Conservation (phyloP, 2,888 invertebrate genomes). For the Ceraclea dissimilis region DNA sequence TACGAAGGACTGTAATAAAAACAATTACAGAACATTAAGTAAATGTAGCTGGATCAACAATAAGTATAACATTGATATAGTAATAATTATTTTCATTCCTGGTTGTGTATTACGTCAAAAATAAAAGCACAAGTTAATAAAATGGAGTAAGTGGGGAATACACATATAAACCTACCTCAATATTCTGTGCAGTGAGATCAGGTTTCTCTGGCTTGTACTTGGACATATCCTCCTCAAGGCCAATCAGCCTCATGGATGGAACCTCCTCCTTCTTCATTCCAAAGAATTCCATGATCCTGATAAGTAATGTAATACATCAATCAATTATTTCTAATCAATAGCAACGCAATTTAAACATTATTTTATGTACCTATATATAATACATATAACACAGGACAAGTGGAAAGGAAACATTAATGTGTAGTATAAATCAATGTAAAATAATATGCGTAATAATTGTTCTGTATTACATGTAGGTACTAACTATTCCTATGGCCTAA, state of each 20-base stretch:
- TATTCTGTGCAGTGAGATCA: constrained; percentile 61
- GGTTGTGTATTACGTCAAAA: no score
- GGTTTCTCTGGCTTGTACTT: constrained; percentile 87
- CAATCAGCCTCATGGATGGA: constrained; percentile 85
- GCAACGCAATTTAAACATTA: not conserved
- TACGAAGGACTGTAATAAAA: constrained; percentile 61
- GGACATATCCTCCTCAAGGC: constrained; percentile 93
- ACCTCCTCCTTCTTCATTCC: constrained; percentile 93
- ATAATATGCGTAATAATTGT: no score
- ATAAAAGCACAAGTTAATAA: no score
- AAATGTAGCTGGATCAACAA: not conserved
- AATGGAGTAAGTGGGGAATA: no score
- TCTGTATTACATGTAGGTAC: no score
- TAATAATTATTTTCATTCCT: not conserved
- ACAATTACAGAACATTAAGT: not conserved
- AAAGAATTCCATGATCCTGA: constrained; percentile 98
- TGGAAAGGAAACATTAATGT: no score
- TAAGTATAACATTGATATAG: not conserved
- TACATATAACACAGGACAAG: no score
- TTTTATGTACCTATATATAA: not conserved
- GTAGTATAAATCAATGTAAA: no score
- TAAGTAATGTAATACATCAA: not conserved
- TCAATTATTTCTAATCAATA: not conserved
- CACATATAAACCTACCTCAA: constrained; percentile 44
- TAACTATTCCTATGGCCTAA: no score